Conservation (phyloP, 2,113 vertebrate species). For the Clarias batrachus region DNA sequence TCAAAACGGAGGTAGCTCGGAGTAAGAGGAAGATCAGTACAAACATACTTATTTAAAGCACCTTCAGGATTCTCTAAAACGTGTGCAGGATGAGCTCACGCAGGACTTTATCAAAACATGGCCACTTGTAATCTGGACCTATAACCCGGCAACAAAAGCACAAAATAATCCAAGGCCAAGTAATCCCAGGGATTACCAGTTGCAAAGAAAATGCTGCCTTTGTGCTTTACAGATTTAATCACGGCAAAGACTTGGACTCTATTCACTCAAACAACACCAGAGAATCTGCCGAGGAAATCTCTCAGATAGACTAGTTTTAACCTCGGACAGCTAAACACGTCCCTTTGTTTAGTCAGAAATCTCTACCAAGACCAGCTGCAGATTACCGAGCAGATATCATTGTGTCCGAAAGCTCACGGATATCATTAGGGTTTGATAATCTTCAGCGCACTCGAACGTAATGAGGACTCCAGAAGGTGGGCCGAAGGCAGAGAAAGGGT, state of each 20-base stretch:
- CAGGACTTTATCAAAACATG: conserved; percentile 14
- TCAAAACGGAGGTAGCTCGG: background rate
- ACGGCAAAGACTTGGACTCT: background rate
- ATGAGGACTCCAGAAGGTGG: conserved; percentile 47
- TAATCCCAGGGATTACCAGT: conserved; percentile 29
- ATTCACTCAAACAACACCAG: background rate
- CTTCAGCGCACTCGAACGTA: conserved; percentile 48
- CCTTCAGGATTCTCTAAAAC: background rate
- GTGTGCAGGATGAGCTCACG: background rate
- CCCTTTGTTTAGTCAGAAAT: conserved; percentile 39
- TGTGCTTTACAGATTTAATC: conserved; percentile 17
- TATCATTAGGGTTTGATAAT: conserved; percentile 51
- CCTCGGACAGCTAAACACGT: conserved; percentile 23
- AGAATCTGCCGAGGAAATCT: conserved; percentile 21
- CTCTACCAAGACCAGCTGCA: conserved; percentile 47
- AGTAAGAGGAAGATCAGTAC: background rate
- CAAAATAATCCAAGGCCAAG: conserved; percentile 27
- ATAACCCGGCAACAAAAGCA: background rate
- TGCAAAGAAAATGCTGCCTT: conserved; percentile 35
- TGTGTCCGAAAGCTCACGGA: conserved; percentile 39
- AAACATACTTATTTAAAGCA: background rate
- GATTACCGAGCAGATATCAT: conserved; percentile 50
- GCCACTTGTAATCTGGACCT: conserved; percentile 11
- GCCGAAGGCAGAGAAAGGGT: conserved; percentile 34
- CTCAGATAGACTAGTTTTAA: conserved; percentile 21